Evolutionary conservation across 1,140 invertebrate genomes (phyloP), one percentile per base, ranked within the genome.

Genomic region (Alviniconcha marisindica): DNA sequence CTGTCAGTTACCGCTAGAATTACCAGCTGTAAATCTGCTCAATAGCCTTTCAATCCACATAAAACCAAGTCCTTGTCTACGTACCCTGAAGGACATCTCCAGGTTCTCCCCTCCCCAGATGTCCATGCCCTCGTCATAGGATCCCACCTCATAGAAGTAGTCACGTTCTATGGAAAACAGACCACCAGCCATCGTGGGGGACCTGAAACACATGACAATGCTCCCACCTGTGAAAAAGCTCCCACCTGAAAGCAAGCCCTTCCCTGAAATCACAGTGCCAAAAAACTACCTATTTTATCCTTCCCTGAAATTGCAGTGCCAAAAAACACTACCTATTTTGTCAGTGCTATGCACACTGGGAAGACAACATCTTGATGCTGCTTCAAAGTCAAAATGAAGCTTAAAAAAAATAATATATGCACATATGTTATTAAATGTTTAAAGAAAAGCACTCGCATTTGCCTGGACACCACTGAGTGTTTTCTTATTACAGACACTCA

Each of bases 81-180:
- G 14, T 21, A 99, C 98, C 95, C 98, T 95, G 93, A 99, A 99
- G 85, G 98, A 99, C 97, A 99, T 99, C 94, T 99, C 99, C 51
- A 99, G 95, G 94, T 99, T 99, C 94, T 99, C 98, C 82, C 98
- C 99, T 44, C 98, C 99, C 99, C 98, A 99, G 87, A 99, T 99
- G 92, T 99, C 98, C 98, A 99, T 99, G 87, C 98, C 98, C 93
- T 98, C 96, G 93, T 99, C 99, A 92, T 99, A 99, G 40, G 97
- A 96, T 28, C 99, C 99, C 82, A 99, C 95, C 94, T 93, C 92
- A 90, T 93, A 93, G 81, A 99, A 99, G 94, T 99, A 99, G 18
- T 99, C 96, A 91, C 96, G 96, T 91, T 99, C 97, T 84, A 99
- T 99, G 38, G 98, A 96, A 94, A 99, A 99, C 38, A 99, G 93